These are phyloP conservation scores for Sciurus niger DNA, from an alignment of 2,113 vertebrate genomes.

Conservation along the genomic window DNA sequence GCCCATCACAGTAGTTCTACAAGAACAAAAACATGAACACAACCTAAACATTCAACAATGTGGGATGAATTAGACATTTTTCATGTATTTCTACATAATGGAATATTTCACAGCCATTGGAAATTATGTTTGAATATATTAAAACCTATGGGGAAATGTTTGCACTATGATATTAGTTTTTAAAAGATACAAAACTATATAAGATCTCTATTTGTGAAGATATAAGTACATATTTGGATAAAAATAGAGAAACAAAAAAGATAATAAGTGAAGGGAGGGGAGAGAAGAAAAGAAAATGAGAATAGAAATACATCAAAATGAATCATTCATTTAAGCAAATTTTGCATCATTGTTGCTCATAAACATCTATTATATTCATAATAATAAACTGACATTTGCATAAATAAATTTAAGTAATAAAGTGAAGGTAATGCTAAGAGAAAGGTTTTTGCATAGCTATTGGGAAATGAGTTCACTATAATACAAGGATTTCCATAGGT, in stretches of 20 bases:
- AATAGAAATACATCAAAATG: neutral
- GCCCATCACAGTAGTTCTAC: neutral
- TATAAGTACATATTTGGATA: neutral
- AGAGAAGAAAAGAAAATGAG: neutral
- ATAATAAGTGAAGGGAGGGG: neutral
- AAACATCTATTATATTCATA: neutral
- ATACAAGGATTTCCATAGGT: neutral
- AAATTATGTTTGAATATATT: neutral
- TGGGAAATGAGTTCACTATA: neutral
- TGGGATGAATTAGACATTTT: neutral
- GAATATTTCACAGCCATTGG: neutral
- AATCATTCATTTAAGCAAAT: neutral
- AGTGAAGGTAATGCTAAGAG: neutral
- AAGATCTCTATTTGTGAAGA: neutral
- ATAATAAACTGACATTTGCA: neutral
- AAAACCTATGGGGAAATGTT: neutral
- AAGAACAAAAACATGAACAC: neutral
- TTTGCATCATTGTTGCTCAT: neutral
- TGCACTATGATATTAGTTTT: neutral
- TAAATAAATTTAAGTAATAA: constrained; percentile 6
- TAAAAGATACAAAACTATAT: neutral
- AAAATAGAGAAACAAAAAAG: neutral
- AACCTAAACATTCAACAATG: neutral
- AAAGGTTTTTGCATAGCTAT: neutral
- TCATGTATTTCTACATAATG: neutral